Percentiles rank a stretch among this genome's conserved stretches.
phyloP scores from a whole-genome alignment of 2,888 invertebrate genomes.

The Himalopsyche anomala region DNA sequence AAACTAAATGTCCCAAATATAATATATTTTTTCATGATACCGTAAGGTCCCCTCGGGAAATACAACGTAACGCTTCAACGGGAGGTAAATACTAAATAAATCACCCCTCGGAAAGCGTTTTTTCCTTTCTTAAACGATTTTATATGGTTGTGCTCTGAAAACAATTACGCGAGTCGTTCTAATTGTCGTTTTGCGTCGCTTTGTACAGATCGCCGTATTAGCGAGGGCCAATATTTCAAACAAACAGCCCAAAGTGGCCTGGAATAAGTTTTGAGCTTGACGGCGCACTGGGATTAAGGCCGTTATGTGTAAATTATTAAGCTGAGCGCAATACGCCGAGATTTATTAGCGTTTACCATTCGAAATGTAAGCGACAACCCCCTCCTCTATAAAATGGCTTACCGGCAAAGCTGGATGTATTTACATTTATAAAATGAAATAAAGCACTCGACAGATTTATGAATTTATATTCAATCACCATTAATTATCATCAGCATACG shows the following conservation, averaged over 20 bases:
- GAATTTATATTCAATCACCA: slow-evolving; percentile 44
- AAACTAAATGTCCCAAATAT: slow-evolving; percentile 9
- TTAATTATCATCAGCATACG: background rate
- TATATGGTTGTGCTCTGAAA: slow-evolving; percentile 43
- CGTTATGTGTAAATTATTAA: slow-evolving; percentile 54
- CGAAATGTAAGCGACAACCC: slow-evolving; percentile 48
- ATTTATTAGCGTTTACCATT: slow-evolving; percentile 53
- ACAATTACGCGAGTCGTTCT: slow-evolving; percentile 42
- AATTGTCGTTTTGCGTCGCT: slow-evolving; percentile 45
- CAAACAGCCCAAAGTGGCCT: slow-evolving; percentile 49
- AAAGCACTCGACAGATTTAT: slow-evolving; percentile 41
- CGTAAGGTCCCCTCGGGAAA: background rate
- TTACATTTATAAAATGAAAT: slow-evolving; percentile 19
- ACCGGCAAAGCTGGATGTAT: slow-evolving; percentile 36
- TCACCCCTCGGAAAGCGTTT: slow-evolving; percentile 17
- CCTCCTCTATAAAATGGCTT: slow-evolving; percentile 34
- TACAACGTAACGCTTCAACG: slow-evolving; percentile 23
- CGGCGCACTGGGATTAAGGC: slow-evolving; percentile 45
- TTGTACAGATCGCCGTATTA: slow-evolving; percentile 50
- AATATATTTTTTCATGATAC: background rate
- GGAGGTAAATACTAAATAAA: slow-evolving; percentile 28
- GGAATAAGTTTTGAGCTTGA: slow-evolving; percentile 13
- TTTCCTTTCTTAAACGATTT: slow-evolving; percentile 40
- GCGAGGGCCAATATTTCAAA: slow-evolving; percentile 54
- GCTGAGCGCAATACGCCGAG: slow-evolving; percentile 47